Percentiles rank a stretch among this genome's conserved stretches.
These are phyloP conservation scores for Hirundichthys speculiger DNA, from an alignment of 2,113 vertebrate genomes.

Conservation along the genomic window DNA sequence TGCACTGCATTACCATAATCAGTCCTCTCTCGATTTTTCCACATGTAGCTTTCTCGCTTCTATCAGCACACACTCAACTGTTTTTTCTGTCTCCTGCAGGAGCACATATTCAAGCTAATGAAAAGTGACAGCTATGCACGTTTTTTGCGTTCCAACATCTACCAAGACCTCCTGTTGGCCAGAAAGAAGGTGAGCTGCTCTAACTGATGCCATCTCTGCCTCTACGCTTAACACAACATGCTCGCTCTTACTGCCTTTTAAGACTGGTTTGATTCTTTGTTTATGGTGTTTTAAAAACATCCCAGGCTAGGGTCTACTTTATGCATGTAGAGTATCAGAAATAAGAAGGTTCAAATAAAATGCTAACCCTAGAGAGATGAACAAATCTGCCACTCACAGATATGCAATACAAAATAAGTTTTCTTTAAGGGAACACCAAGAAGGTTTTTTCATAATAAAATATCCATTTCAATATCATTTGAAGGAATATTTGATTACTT, in stretches of 20 bases:
- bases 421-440: too few relatives aligned
- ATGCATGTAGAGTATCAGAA: too few relatives aligned
- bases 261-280: slow-evolving; percentile 10
- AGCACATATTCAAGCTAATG: slow-evolving; percentile 98
- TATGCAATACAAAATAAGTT: too few relatives aligned
- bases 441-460: too few relatives aligned
- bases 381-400: too few relatives aligned
- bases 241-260: slow-evolving; percentile 11
- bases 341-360: too few relatives aligned
- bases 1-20: neutral
- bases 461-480: too few relatives aligned
- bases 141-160: slow-evolving; percentile 93
- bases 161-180: slow-evolving; percentile 93
- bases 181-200: slow-evolving; percentile 90
- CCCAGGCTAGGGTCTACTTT: neutral
- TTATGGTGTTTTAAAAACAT: slow-evolving; percentile 2
- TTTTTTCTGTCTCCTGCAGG: slow-evolving; percentile 78
- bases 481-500: too few relatives aligned
- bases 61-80: neutral
- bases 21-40: neutral
- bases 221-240: neutral
- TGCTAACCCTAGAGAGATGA: too few relatives aligned
- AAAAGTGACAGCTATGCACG: slow-evolving; percentile 98
- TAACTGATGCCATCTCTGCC: neutral
- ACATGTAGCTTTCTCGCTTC: neutral